Evolutionary conservation across 2,888 invertebrate genomes (phyloP), one percentile per base, ranked within the genome.

Genomic region (Cryptophagus acutangulus): DNA sequence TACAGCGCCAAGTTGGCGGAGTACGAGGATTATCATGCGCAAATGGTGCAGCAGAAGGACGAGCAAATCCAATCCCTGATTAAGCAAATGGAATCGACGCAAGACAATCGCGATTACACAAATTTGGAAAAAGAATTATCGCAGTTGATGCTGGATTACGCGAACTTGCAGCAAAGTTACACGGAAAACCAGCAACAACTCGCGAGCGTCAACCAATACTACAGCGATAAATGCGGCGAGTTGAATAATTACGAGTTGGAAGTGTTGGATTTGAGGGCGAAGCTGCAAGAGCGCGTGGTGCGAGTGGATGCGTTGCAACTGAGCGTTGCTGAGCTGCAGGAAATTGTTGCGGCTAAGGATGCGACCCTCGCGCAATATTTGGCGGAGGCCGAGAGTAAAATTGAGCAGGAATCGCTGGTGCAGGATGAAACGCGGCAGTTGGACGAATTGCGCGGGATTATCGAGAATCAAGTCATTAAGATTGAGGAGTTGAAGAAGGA

Each of bases 401-500:
- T n/a, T n/a, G n/a, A n/a, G n/a, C n/a, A n/a, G n/a, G n/a, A n/a
- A n/a, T n/a, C n/a, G 9, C n/a, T 3, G 3, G n/a, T 26, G 9
- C 10, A 26, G 3, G 26, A 26, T 12, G 26, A 26, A 26, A 3
- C 4, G 3, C n/a, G 12, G 20, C 78, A 76, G 57, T 52, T 76
- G n/a, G 54, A 62, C 0, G 80, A 82, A 58, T 65, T 81, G 55
- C 76, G 79, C 57, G 61, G 69, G 1, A 79, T 77, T 0, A 69
- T 87, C 35, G 81, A 82, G 58, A 77, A 74, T 35, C 86, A 86
- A 61, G 82, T 84, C 54, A 65, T 81, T 39, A 84, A 85, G 66
- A 83, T 87, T 50, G 82, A 85, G 3, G 78, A 81, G 3, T 62
- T 86, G 3, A 84, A 84, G 57, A 80, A 81, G 48, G 80, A 84